Evolutionary conservation across 2,888 invertebrate species (phyloP).

Genomic region (Dysmachus trigonus): DNA sequence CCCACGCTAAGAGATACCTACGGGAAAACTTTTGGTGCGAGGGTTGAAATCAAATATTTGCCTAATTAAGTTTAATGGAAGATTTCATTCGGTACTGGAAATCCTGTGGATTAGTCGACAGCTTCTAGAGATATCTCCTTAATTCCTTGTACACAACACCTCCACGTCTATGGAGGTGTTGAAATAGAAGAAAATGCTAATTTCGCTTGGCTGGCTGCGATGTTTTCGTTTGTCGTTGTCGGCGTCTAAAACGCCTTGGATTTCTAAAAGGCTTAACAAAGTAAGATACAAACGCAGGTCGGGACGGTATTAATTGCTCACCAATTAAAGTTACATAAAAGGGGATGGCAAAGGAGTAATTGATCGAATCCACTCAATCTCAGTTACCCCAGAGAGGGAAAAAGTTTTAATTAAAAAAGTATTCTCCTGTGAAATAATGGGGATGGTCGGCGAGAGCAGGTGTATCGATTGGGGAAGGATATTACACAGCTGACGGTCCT

Average conservation of each 20-base stretch:
- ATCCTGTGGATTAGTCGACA: neutral
- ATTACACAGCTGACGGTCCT: neutral
- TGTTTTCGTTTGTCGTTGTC: too few relatives aligned
- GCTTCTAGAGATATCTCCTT: neutral
- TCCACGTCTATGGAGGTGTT: neutral
- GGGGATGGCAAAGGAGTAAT: conserved; percentile 16
- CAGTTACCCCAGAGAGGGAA: neutral
- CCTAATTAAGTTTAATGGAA: conserved; percentile 29
- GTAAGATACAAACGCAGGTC: neutral
- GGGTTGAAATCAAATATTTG: conserved; percentile 25
- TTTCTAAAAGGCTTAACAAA: neutral
- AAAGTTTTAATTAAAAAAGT: conserved; percentile 30
- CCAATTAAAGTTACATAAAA: conserved; percentile 22
- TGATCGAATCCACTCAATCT: conserved; percentile 31
- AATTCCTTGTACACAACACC: conserved; percentile 6
- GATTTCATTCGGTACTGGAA: neutral
- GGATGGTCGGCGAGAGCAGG: neutral
- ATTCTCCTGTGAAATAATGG: neutral
- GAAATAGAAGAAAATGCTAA: conserved; percentile 11
- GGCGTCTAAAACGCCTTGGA: neutral
- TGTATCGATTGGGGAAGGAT: neutral
- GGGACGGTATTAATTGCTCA: conserved; percentile 3
- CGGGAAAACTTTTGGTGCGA: neutral
- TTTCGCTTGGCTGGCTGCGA: neutral
- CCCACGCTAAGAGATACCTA: neutral